Conservation (phyloP, 2,113 vertebrate genomes). For the Hydrolagus affinis region DNA sequence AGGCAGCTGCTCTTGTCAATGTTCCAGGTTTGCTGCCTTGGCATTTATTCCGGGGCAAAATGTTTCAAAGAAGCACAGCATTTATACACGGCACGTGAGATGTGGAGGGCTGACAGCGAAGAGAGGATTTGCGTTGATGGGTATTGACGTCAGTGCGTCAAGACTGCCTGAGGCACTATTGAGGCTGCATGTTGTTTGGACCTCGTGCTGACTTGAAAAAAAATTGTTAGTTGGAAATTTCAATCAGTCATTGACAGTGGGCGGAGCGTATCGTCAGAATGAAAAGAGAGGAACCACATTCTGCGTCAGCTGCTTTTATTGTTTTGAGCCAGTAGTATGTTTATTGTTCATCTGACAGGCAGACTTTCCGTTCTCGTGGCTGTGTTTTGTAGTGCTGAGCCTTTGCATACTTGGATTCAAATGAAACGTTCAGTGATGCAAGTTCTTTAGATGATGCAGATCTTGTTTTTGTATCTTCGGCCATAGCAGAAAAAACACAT, state of each 20-base stretch:
- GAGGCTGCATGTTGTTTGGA: constrained; percentile 20
- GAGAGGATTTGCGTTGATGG: constrained; percentile 45
- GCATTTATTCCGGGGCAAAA: constrained; percentile 40
- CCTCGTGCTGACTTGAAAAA: neutral
- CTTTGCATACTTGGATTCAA: neutral
- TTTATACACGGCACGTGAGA: constrained; percentile 38
- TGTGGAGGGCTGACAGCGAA: constrained; percentile 40
- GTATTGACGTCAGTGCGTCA: constrained; percentile 39
- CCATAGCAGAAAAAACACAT: neutral
- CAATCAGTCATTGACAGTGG: neutral
- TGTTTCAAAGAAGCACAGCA: constrained; percentile 37
- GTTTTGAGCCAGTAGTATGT: neutral
- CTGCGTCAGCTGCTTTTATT: neutral
- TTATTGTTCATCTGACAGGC: neutral
- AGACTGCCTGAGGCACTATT: constrained; percentile 37
- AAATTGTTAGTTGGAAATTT: neutral
- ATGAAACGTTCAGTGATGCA: neutral
- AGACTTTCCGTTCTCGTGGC: neutral
- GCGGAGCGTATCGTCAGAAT: neutral
- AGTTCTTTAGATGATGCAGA: neutral
- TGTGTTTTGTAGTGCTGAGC: neutral
- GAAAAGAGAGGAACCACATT: neutral
- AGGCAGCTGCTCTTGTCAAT: neutral
- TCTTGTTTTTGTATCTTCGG: neutral
- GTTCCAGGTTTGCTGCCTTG: neutral